A percentile compares a stretch with the other conserved stretches of the same genome.
These are phyloP conservation scores for Anthrax anthrax DNA, from an alignment of 2,888 invertebrate species.

Conservation along the genomic window DNA sequence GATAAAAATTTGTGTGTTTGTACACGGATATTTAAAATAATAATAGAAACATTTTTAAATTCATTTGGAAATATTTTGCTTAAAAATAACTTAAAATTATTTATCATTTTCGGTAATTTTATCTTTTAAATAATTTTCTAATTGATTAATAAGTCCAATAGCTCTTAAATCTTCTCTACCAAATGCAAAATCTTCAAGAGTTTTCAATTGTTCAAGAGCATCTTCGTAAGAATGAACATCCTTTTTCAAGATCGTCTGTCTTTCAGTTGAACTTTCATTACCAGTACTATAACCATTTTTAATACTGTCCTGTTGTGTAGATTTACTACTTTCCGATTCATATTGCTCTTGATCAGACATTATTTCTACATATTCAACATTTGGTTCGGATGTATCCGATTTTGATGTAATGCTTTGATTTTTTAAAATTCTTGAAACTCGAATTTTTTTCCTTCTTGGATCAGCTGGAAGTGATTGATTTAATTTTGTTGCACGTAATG, in stretches of 20 bases:
- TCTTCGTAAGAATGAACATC: conserved; percentile 2
- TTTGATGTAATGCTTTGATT: not conserved
- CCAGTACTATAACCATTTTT: not conserved
- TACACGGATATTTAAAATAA: too few relatives aligned
- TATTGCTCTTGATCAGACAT: not conserved
- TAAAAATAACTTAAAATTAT: too few relatives aligned
- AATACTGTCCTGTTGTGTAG: too few relatives aligned
- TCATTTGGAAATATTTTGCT: too few relatives aligned
- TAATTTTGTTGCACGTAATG: not conserved
- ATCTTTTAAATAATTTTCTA: not conserved
- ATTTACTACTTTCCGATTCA: not conserved
- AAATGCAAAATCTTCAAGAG: conserved; percentile 3
- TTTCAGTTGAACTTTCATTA: not conserved
- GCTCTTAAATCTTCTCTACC: not conserved
- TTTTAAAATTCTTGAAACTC: not conserved
- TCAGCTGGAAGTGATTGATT: not conserved
- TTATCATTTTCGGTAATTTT: not conserved
- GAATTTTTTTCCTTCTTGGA: not conserved
- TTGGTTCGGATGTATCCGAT: not conserved
- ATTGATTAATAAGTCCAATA: conserved; percentile 5
- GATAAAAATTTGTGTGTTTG: too few relatives aligned
- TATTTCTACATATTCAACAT: not conserved
- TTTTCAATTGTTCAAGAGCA: not conserved
- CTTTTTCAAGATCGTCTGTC: not conserved
- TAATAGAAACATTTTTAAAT: too few relatives aligned